Base-by-base conservation (phyloP, 2,888 invertebrate genomes). In the Zaprionus obscuricornis region DNA sequence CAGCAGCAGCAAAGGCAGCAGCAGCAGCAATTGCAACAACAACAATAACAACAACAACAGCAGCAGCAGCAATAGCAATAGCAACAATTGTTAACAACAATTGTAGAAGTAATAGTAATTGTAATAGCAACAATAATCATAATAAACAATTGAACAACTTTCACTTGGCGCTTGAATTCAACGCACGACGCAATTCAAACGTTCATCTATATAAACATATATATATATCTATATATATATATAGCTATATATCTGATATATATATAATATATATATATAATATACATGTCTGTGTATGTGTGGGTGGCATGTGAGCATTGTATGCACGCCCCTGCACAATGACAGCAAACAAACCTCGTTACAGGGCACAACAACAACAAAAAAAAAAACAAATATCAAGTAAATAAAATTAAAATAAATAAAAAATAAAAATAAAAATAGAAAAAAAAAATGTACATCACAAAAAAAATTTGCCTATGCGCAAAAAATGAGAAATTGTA, bases 91-190 rank as follows among this genome's bases (percentile, higher is more conserved):
- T 14, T 13, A n/a, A 22, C 52, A 46, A 40, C 22, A 18, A 40
- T 11, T 42, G 31, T 31, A 33, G 31, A 69, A 69, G 67, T 67
- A 64, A 70, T 66, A 66, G 66, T 56, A 56, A 66, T 66, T 50
- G 46, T 58, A 66, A 74, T 52, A 67, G 65, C 52, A 75, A 73
- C 57, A 83, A 84, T 58, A 71, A 69, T 76, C 63, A 76, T 74
- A 84, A 81, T 75, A 84, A 84, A 77, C 75, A 77, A 72, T 77
- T 82, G 83, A 88, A 76, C 81, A 88, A 87, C 87, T 87, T 87
- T 87, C 87, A 88, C 87, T 87, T 85, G 78, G 82, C 77, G 87
- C 87, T 85, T 87, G 87, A 88, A 87, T 88, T 87, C 86, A 78
- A 78, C 69, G 83, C 85, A 79, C 85, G 82, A 84, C 82, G 78